Evolutionary conservation across 2,888 invertebrate species (phyloP).

Genomic region (Tenodera sinensis): DNA sequence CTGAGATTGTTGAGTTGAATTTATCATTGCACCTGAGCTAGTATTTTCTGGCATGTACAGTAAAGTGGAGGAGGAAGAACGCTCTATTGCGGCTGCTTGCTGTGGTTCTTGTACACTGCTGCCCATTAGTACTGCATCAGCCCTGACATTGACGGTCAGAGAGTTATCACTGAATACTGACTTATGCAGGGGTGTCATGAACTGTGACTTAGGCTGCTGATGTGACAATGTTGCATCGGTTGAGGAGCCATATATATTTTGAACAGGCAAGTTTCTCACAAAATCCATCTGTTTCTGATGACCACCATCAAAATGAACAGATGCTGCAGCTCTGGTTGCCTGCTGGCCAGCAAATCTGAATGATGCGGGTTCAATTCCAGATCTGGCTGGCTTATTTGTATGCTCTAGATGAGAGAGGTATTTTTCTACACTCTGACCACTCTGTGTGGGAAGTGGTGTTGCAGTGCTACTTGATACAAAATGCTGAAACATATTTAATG

Average conservation of each 20-base stretch:
- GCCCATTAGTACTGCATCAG: background rate
- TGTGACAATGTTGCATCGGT: background rate
- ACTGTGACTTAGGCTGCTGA: background rate
- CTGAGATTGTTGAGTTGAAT: background rate
- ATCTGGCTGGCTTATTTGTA: background rate
- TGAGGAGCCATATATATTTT: background rate
- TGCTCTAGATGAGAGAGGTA: slow-evolving; percentile 47
- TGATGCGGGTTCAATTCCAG: background rate
- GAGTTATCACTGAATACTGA: background rate
- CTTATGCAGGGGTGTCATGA: background rate
- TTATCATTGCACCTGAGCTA: background rate
- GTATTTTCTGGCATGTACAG: background rate
- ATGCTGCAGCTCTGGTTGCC: background rate
- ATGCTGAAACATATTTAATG: slow-evolving; percentile 49
- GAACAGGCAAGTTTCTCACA: background rate
- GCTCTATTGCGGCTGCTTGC: background rate
- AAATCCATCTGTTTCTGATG: background rate
- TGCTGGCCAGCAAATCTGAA: background rate
- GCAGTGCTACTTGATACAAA: slow-evolving; percentile 48
- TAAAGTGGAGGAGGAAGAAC: background rate
- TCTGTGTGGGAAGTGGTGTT: slow-evolving; percentile 53
- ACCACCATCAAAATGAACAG: background rate
- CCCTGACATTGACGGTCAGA: background rate
- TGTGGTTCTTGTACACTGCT: background rate
- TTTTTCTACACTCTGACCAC: slow-evolving; percentile 57